Evolutionary conservation across 2,797 vertebrate genomes (phyloP), one percentile per base, ranked within the genome.

Genomic region (Falco cherrug): DNA sequence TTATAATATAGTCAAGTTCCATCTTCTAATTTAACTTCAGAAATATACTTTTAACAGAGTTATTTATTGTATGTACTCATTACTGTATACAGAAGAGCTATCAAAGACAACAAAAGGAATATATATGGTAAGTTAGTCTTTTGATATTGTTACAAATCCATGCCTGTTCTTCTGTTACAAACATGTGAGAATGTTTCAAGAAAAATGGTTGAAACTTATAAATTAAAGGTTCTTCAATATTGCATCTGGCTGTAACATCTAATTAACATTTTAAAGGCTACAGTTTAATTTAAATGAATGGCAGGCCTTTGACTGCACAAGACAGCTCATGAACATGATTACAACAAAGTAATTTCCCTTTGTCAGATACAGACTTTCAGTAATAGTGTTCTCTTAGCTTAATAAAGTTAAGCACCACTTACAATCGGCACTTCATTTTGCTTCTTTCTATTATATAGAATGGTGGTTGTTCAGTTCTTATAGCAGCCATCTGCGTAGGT

Each of bases 381-480:
- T 95, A 94, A 96, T 94, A 95, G 93, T 95, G 92, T 97, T 98
- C 92, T 96, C 96, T 97, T 96, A 91, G 96, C 95, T 98, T 97
- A 97, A 97, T 97, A 98, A 98, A 98, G 96, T 97, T 98, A 97
- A 98, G 95, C 91, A 97, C 96, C 96, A 97, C 96, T 97, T 98
- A 97, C 61, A 97, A 95, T 92, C 67, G 56, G 91, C 93, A 97
- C 95, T 97, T 97, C 96, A 97, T 95, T 97, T 97, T 97, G 80
- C 87, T 94, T 97, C 91, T 94, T 95, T 97, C 95, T 95, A 89
- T 97, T 97, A 86, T 95, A 93, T 84, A 95, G 93, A 63, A 41
- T 78, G 71, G 93, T 97, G 92, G 84, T 94, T 96, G 91, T 95
- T 98, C 96, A 97, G 91, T 98, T 98, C 94, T 97, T 95, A 96